These are phyloP conservation scores for Chromobotia macracanthus DNA, from an alignment of 2,797 vertebrate genomes.

Conservation along the genomic window DNA sequence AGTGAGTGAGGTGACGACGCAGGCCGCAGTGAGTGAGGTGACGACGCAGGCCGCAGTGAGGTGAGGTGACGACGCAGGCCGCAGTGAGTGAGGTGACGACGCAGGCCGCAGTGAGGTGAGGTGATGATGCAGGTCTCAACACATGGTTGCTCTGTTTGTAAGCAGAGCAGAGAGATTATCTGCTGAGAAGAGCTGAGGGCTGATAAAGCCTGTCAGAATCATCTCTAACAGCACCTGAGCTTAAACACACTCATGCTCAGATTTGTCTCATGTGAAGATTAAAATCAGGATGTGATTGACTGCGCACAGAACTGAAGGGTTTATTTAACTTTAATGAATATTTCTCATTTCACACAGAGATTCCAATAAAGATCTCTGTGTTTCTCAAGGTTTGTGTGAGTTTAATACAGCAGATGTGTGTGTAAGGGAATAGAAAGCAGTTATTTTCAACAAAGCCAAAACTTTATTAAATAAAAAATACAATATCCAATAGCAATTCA, in stretches of 20 bases:
- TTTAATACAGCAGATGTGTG: neutral
- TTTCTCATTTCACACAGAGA: conserved; percentile 41
- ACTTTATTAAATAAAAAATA: too few relatives aligned
- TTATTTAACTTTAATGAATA: conserved; percentile 52
- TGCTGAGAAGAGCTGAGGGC: conserved; percentile 57
- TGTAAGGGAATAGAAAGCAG: too few relatives aligned
- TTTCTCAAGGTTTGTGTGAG: neutral
- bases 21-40: conserved; percentile 27
- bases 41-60: conserved; percentile 20
- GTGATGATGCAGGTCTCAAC: too few relatives aligned
- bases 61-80: neutral
- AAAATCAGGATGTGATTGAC: conserved; percentile 61
- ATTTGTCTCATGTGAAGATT: conserved; percentile 60
- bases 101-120: conserved; percentile 43
- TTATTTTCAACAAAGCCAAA: too few relatives aligned
- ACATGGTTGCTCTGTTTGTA: conserved; percentile 60
- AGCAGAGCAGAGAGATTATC: conserved; percentile 61
- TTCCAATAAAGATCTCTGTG: conserved; percentile 31
- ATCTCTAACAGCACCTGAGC: conserved; percentile 40
- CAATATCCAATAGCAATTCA: too few relatives aligned
- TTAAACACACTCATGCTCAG: conserved; percentile 54
- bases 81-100: conserved; percentile 49
- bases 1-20: too few relatives aligned
- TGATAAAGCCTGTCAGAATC: conserved; percentile 63
- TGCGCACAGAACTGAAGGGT: conserved; percentile 53